Percentiles rank a stretch among this genome's conserved stretches.
These are phyloP conservation scores for Elmis aenea DNA, from an alignment of 2,888 invertebrate genomes.

Conservation along the genomic window DNA sequence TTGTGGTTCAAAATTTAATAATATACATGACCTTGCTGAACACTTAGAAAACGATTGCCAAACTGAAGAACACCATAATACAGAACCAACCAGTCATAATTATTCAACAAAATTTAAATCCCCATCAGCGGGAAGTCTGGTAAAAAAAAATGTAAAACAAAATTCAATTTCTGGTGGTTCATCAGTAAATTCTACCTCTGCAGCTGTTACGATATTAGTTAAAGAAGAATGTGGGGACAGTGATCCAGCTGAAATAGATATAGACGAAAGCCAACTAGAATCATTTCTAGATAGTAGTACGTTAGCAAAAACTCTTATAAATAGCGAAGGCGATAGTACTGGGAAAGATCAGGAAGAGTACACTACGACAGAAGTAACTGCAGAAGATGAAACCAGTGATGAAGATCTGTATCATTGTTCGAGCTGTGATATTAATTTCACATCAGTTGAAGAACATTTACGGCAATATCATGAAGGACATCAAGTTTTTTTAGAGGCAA, in stretches of 20 bases:
- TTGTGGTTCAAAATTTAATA: constrained; percentile 53
- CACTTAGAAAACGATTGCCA: constrained; percentile 50
- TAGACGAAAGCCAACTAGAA: not conserved
- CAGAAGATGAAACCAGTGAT: constrained; percentile 15
- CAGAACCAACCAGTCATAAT: constrained; percentile 11
- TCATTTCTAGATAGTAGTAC: constrained; percentile 4
- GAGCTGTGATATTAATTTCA: constrained; percentile 60
- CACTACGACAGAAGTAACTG: constrained; percentile 28
- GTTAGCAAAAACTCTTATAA: constrained; percentile 12
- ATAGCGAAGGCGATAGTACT: not conserved
- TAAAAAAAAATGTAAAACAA: too few species aligned
- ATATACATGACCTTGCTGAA: constrained; percentile 52
- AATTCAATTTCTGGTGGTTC: too few species aligned
- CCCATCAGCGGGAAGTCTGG: not conserved
- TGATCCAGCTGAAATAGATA: not conserved
- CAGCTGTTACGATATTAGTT: too few species aligned
- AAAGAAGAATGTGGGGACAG: constrained; percentile 11
- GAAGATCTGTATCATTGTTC: constrained; percentile 56
- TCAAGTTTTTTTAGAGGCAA: constrained; percentile 60
- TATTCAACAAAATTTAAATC: constrained; percentile 4
- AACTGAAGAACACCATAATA: constrained; percentile 14
- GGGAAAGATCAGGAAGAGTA: constrained; percentile 48
- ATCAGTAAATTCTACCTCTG: too few species aligned
- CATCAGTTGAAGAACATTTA: constrained; percentile 61
- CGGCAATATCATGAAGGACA: constrained; percentile 62